Percentiles rank a stretch among this genome's conserved stretches.
These are phyloP conservation scores for Bhutanitis thaidina DNA, from an alignment of 2,888 invertebrate genomes.

Conservation along the genomic window DNA sequence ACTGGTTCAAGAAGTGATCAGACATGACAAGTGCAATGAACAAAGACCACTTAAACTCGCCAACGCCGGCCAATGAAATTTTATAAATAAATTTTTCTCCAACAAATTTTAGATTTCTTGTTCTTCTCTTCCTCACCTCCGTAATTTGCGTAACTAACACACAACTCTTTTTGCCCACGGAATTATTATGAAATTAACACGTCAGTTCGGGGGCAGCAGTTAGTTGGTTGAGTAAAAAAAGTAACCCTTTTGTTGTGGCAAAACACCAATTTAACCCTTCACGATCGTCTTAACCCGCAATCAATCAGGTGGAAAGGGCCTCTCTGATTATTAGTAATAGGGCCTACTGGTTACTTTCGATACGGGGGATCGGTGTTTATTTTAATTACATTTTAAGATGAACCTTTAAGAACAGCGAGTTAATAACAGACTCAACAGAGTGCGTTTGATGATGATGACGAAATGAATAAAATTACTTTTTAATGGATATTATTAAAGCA, in stretches of 20 bases:
- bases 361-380: slow-evolving; percentile 10
- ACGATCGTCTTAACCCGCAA: slow-evolving; percentile 47
- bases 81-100: no score
- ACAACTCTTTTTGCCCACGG: slow-evolving; percentile 22
- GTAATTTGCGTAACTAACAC: slow-evolving; percentile 7
- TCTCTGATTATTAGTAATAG: slow-evolving; percentile 43
- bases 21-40: no score
- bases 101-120: no score
- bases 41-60: no score
- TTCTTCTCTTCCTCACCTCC: not conserved
- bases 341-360: slow-evolving; percentile 36
- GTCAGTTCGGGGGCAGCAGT: slow-evolving; percentile 52
- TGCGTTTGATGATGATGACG: no score
- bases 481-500: no score
- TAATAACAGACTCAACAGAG: not conserved
- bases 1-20: no score
- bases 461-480: no score
- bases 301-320: slow-evolving; percentile 53
- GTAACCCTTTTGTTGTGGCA: slow-evolving; percentile 54
- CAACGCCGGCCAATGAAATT: no score
- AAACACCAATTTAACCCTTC: slow-evolving; percentile 47
- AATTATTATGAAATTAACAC: slow-evolving; percentile 64
- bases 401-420: not conserved
- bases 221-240: slow-evolving; percentile 46
- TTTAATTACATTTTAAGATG: slow-evolving; percentile 19